Base-by-base conservation (phyloP, 2,888 invertebrate species). In the Diogma glabrata region DNA sequence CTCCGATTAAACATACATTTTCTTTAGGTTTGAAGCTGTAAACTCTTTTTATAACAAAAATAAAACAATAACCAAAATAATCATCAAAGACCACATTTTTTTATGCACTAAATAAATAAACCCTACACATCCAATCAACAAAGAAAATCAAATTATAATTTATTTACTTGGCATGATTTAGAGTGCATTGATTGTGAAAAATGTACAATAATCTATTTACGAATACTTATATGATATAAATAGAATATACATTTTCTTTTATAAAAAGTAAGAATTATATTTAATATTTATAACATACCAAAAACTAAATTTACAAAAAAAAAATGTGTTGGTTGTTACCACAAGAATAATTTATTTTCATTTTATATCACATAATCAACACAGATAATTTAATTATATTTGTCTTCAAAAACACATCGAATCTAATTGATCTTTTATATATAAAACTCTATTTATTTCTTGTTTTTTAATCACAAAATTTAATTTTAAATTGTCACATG, bases 171-270 rank as follows among this genome's bases (percentile, higher is more conserved):
- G 43, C 43, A 22, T 22, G 43, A 22, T 22, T 43, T 43, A 43
- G 43, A 43, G 22, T 43, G 43, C 43, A 43, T 43, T 43, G 43
- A 43, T 43, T 43, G 43, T 43, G n/a, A n/a, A n/a, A n/a, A n/a
- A n/a, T n/a, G n/a, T n/a, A n/a, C n/a, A n/a, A n/a, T n/a, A n/a
- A n/a, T n/a, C n/a, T n/a, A n/a, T n/a, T n/a, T n/a, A n/a, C n/a
- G n/a, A n/a, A n/a, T n/a, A n/a, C n/a, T n/a, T 40, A 10, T 5
- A 38, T 22, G 23, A 43, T 43, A 43, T 22, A 43, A 43, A 43
- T 43, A 43, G 43, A 43, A 43, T 43, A 43, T 33, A 4, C n/a
- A n/a, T 38, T 19, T 19, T 38, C 20, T 20, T 43, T 43, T 43
- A n/a, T 22, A 43, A 22, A 43, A 23, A 43, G 23, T 14, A 43